phyloP scores from a whole-genome alignment of 2,113 vertebrate genomes.

The Xerus inauris region DNA sequence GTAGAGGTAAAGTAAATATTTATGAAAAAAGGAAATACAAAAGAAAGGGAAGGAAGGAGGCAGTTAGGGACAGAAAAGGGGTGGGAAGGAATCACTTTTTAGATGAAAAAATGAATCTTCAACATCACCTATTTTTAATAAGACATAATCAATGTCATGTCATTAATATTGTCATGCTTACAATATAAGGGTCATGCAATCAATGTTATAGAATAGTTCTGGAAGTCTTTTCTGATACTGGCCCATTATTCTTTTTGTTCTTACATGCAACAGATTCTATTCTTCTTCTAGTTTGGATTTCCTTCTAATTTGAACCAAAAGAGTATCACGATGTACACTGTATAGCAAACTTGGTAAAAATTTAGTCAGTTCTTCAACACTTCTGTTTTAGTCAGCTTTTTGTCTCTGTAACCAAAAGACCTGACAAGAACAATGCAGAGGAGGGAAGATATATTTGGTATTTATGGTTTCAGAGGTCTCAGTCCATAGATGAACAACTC shows the following conservation, averaged over 20 bases:
- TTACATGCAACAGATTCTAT: background rate
- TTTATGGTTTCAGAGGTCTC: too few species aligned
- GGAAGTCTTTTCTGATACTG: background rate
- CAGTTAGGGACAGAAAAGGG: background rate
- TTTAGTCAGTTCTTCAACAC: background rate
- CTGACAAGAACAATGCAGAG: too few species aligned
- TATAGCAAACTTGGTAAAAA: background rate
- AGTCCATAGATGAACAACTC: too few species aligned
- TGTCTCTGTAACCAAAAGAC: too few species aligned
- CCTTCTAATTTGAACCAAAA: background rate
- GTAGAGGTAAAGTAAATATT: background rate
- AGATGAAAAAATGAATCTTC: background rate
- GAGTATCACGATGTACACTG: background rate
- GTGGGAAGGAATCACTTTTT: background rate
- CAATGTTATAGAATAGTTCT: background rate
- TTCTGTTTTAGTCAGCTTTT: background rate
- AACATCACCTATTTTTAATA: background rate
- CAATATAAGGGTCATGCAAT: background rate
- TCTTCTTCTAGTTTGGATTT: background rate
- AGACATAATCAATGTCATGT: background rate
- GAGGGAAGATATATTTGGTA: too few species aligned
- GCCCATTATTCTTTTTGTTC: background rate
- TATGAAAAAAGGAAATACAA: fast-evolving
- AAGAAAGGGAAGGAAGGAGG: background rate
- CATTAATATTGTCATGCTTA: background rate